Base-by-base conservation (phyloP, 1,140 invertebrate genomes). In the Aphidius gifuensis region DNA sequence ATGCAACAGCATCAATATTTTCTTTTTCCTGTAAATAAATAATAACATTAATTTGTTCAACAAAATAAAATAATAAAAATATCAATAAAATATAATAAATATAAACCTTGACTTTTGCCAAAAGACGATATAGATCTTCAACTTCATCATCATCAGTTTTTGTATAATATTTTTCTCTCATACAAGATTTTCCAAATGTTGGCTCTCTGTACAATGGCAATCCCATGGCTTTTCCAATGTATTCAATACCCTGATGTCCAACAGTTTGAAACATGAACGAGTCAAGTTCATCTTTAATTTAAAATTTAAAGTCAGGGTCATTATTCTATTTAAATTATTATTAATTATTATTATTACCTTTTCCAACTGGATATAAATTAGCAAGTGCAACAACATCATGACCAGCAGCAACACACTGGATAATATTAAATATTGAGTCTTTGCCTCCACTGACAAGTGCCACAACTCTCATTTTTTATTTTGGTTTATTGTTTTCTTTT, bases 181-280 rank as follows among this genome's bases (percentile, higher is more conserved):
- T 82, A 78, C 88, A 78, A 40, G 94, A 90, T 67, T 85, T 85
- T 40, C 97, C 97, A 73, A 86, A 84, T 48, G 97, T 99, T 51
- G 84, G 82, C 69, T 91, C 87, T 68, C 93, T 84, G 78, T 92
- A 99, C 6, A 99, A 80, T 9, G 97, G 96, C 62, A 99, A 80
- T 3, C 88, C 91, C 88, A 99, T 92, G 3, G 97, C 96, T 79
- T 96, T 90, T 46, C 94, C 92, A 78, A 97, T 94, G 63, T 92
- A 84, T 59, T 92, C 88, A 66, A 99, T 90, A 42, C 92, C 94
- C 84, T 97, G 91, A 81, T 97, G 92, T 8, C 97, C 98, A 58
- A 99, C 97, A 57, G 94, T 97, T 84, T 99, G 97, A 77, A 98
- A 99, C 97, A 99, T 99, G 74, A 95, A 99, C 74, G 96, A 99